A percentile compares a stretch with the other conserved stretches of the same genome.
These are phyloP conservation scores for Trachurus trachurus DNA, from an alignment of 2,797 vertebrate species.

Conservation along the genomic window DNA sequence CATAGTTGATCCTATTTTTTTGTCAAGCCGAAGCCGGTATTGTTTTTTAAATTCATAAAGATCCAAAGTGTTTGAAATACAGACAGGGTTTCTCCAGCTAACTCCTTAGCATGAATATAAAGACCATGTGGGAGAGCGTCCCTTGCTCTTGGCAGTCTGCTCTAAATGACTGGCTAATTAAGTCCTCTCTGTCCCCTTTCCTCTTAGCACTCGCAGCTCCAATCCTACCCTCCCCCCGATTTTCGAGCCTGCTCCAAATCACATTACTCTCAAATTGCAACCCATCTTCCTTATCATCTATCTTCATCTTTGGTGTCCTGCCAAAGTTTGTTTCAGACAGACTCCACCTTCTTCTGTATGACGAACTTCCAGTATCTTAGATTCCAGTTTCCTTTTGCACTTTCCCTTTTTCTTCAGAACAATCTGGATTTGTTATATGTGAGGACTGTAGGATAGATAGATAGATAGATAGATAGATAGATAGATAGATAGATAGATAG, in stretches of 20 bases:
- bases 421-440: not conserved
- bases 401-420: not conserved
- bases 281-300: not conserved
- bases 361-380: not conserved
- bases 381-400: not conserved
- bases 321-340: not conserved
- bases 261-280: not conserved
- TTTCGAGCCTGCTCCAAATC: not conserved
- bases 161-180: conserved; percentile 7
- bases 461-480: no score
- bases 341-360: not conserved
- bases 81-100: not conserved
- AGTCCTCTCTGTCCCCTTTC: conserved; percentile 4
- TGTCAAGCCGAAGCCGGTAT: not conserved
- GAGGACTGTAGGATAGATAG: not conserved
- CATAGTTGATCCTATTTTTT: not conserved
- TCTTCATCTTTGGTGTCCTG: not conserved
- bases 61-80: not conserved
- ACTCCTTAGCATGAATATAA: not conserved
- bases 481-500: no score
- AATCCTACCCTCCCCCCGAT: conserved; percentile 1
- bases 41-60: conserved; percentile 6
- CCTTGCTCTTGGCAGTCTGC: not conserved
- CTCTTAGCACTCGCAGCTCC: not conserved
- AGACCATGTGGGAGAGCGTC: not conserved